Conservation (phyloP, 2,113 vertebrate species). For the Rhea americana region DNA sequence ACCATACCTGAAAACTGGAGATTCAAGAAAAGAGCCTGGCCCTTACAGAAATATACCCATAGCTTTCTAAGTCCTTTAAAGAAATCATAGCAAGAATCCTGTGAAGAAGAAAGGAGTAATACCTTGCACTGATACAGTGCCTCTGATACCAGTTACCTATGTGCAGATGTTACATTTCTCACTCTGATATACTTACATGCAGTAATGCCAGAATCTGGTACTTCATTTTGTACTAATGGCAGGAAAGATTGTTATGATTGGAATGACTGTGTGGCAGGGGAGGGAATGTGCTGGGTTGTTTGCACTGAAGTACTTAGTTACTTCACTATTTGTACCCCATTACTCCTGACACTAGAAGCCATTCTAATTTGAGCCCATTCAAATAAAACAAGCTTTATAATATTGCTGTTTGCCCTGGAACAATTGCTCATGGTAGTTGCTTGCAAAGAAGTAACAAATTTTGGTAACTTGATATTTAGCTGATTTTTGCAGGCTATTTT, state of each 20-base stretch:
- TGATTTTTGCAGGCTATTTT: neutral
- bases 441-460: neutral
- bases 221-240: neutral
- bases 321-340: neutral
- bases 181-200: neutral
- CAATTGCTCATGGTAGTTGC: neutral
- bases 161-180: neutral
- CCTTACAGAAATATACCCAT: neutral
- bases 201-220: neutral
- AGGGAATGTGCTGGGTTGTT: neutral
- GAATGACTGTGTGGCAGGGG: neutral
- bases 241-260: neutral
- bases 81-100: neutral
- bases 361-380: neutral
- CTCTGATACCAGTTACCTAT: neutral
- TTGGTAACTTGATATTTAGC: neutral
- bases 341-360: neutral
- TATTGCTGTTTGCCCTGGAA: neutral
- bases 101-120: neutral
- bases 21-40: neutral
- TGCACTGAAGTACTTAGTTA: neutral
- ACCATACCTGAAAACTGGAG: neutral
- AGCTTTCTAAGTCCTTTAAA: neutral
- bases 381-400: neutral
- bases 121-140: neutral